Conservation (phyloP, 2,113 vertebrate species). For the Urocolius indicus region DNA sequence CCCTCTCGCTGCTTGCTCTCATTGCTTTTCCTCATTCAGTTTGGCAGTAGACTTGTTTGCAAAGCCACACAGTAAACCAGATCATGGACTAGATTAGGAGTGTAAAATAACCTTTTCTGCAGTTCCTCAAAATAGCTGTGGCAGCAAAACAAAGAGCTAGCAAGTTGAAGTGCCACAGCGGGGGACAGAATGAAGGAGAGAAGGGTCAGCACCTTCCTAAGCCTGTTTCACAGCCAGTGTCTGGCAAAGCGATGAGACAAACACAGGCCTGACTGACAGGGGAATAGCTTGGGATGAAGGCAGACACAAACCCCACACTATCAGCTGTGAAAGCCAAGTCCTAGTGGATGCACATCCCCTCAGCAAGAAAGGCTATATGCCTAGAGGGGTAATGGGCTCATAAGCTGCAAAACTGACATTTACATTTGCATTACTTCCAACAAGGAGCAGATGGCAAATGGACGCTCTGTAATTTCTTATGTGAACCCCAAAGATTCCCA, state of each 20-base stretch:
- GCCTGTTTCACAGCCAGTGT: background rate
- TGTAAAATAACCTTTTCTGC: background rate
- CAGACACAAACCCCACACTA: background rate
- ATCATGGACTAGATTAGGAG: background rate
- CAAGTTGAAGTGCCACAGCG: background rate
- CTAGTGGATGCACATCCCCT: background rate
- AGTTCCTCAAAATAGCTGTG: background rate
- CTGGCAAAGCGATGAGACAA: background rate
- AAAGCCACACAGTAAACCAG: constrained; percentile 18
- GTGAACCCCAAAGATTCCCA: constrained; percentile 17
- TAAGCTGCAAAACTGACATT: constrained; percentile 28
- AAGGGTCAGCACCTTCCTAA: background rate
- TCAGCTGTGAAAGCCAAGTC: background rate
- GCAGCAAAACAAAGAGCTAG: constrained; percentile 8
- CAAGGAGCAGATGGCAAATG: constrained; percentile 37
- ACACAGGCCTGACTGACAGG: background rate
- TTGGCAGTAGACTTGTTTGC: background rate
- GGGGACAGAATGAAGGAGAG: background rate
- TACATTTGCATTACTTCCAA: constrained; percentile 29
- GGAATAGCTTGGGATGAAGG: background rate
- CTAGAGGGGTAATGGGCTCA: background rate
- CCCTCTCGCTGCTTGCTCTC: background rate
- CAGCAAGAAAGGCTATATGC: background rate
- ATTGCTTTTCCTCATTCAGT: background rate
- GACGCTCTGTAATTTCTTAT: background rate